phyloP scores from a whole-genome alignment of 2,888 invertebrate genomes.

The Gonocerus acuteangulatus region DNA sequence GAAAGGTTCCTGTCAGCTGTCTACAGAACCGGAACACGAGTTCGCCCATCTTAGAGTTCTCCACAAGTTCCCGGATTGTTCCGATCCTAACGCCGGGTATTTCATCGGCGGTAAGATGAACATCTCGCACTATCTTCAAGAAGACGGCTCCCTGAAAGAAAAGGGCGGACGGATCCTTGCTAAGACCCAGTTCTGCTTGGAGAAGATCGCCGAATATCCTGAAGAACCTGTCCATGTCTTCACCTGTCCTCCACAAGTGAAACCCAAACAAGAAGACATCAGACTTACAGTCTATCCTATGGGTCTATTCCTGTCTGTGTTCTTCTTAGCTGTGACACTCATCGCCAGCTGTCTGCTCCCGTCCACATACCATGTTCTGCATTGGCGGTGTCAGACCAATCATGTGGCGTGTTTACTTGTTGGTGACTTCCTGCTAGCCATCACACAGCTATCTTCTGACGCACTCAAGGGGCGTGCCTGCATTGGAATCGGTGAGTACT shows the following conservation, averaged over 20 bases:
- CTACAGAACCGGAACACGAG: conserved; percentile 33
- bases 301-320: conserved; percentile 68
- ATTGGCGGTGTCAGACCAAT: conserved; percentile 83
- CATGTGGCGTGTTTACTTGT: conserved; percentile 75
- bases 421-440: conserved; percentile 70
- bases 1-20: conserved; percentile 46
- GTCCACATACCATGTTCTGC: conserved; percentile 74
- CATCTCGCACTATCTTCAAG: conserved; percentile 45
- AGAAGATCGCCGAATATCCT: conserved; percentile 42
- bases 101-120: conserved; percentile 44
- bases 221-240: conserved; percentile 48
- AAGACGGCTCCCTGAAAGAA: conserved; percentile 47
- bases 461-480: conserved; percentile 56
- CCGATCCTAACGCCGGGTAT: conserved; percentile 45
- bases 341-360: conserved; percentile 71
- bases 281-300: conserved; percentile 67
- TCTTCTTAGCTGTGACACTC: conserved; percentile 73
- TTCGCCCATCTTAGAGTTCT: conserved; percentile 41
- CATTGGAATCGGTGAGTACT: conserved; percentile 58
- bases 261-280: conserved; percentile 43
- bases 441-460: conserved; percentile 62
- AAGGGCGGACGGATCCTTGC: conserved; percentile 47
- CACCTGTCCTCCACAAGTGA: conserved; percentile 47
- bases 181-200: conserved; percentile 47
- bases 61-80: conserved; percentile 52